Base-by-base conservation (phyloP, 2,888 invertebrate genomes). In the Colostygia pectinataria region DNA sequence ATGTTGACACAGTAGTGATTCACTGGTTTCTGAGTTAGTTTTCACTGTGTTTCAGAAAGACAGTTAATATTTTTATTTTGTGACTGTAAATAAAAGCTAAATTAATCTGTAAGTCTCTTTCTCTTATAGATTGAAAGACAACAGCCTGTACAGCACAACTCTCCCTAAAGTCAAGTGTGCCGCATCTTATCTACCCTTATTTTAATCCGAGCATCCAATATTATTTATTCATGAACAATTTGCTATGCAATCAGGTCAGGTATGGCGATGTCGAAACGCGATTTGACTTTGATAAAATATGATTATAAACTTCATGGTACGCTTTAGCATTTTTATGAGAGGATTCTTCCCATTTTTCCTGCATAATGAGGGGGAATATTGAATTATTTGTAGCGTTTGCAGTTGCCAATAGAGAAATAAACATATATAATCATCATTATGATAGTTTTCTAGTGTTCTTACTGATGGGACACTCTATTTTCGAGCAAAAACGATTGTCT, bases 211-310 rank as follows among this genome's bases (percentile, higher is more conserved):
- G 48, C 33, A 74, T 68, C 68, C 64, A 64, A 66, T 80, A 83
- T 88, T 86, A 88, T 83, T 83, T 89, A 88, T 89, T 89, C 87
- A 89, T 88, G 87, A 86, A 83, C 83, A 89, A 88, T 88, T 86
- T 89, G 80, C 74, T 79, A 83, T 85, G 83, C 84, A 87, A 87
- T 87, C 85, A 83, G 85, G 83, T 83, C 80, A 83, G 75, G 77
- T 77, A 74, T 66, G 70, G 69, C 74, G 76, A 80, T 79, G 78
- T 80, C 74, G 71, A 77, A 81, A 80, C 79, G 68, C 67, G 74
- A 80, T 80, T 81, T 74, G 79, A 80, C 81, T 83, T 80, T 80
- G 80, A 84, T 77, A 76, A 81, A 86, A 86, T 79, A 74, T 71
- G 71, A 83, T 86, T 85, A 84, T 70, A 68, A 75, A 76, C 70